phyloP scores from a whole-genome alignment of 2,888 invertebrate genomes.

The Hypsopygia costalis region DNA sequence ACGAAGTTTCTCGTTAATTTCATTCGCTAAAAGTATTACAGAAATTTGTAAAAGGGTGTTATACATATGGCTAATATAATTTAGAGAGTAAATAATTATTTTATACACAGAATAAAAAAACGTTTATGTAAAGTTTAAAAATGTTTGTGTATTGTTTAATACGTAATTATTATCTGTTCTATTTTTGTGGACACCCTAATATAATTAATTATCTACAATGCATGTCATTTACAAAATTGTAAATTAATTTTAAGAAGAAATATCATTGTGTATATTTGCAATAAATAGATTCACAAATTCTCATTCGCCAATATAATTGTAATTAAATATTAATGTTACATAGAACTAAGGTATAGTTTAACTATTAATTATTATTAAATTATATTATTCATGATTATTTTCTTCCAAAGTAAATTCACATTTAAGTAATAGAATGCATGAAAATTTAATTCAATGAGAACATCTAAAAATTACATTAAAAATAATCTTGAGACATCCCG shows the following conservation, averaged over 20 bases:
- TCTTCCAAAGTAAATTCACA: too few species aligned
- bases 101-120: too few species aligned
- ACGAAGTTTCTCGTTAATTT: not conserved
- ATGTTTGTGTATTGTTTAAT: too few species aligned
- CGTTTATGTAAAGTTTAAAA: too few species aligned
- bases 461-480: too few species aligned
- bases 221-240: not conserved
- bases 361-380: not conserved
- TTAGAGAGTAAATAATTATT: too few species aligned
- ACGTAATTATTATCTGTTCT: slow-evolving; percentile 9
- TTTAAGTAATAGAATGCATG: too few species aligned
- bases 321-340: not conserved
- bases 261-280: slow-evolving; percentile 33
- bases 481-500: too few species aligned
- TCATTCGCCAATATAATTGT: slow-evolving; percentile 18
- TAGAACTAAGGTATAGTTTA: not conserved
- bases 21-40: not conserved
- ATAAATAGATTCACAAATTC: slow-evolving; percentile 24
- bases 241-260: slow-evolving; percentile 10
- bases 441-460: too few species aligned
- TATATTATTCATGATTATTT: too few species aligned
- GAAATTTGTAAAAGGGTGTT: not conserved
- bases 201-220: too few species aligned
- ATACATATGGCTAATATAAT: not conserved
- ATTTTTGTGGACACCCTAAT: not conserved